Conservation (phyloP, 37 sponge, comb jelly and placozoan species). For the Diacarnus erythraeanus region DNA sequence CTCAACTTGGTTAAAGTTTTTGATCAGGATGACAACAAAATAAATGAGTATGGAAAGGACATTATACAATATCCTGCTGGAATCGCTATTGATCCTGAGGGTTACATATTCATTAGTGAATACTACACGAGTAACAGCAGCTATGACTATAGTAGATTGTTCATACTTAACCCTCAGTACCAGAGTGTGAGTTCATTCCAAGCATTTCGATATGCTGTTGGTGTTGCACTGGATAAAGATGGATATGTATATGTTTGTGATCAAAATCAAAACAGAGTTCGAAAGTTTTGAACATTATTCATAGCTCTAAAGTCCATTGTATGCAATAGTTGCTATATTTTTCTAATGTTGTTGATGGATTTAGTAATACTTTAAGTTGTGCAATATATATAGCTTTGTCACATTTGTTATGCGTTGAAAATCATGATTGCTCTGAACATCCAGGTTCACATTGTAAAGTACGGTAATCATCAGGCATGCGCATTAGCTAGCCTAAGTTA, state of each 20-base stretch:
- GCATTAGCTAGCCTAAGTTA: no score
- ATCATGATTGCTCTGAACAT: no score
- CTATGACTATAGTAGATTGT: conserved; percentile 12
- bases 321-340: no score
- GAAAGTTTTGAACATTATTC: conserved; percentile 17
- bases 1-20: conserved; percentile 27
- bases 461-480: no score
- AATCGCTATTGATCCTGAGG: conserved; percentile 45
- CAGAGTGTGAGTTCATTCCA: not conserved
- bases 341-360: no score
- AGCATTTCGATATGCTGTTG: not conserved
- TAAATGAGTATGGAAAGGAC: conserved; percentile 24
- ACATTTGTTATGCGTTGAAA: no score
- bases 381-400: no score
- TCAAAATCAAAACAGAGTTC: not conserved
- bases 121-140: not conserved
- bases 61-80: conserved; percentile 29
- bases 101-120: conserved; percentile 25
- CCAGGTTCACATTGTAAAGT: no score
- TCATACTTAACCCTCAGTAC: conserved; percentile 13
- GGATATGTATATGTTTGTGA: conserved; percentile 12
- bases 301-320: no score
- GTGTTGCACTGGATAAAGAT: conserved; percentile 10
- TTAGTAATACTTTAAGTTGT: no score
- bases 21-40: conserved; percentile 11